Evolutionary conservation across 2,113 vertebrate species (phyloP), one percentile per base, ranked within the genome.

Genomic region (Phalacrocorax brasilianus): DNA sequence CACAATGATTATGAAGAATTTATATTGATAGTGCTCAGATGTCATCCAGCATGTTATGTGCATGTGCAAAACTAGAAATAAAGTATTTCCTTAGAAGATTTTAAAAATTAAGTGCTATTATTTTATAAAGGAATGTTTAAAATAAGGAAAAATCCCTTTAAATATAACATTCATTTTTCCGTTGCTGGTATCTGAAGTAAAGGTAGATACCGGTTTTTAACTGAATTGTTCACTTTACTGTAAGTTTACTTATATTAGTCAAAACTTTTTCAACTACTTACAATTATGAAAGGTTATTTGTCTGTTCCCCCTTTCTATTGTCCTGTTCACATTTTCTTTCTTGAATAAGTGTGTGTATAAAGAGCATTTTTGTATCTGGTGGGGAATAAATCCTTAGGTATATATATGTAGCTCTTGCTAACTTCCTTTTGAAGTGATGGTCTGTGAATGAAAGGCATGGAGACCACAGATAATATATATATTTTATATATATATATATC

Each of bases 401-500:
- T 17, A 2, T 8, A 0, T 14, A 4, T 16, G 17, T 50, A 32
- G 32, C 30, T 70, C 32, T 75, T 19, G 2, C 26, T 42, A 23
- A 32, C 35, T 52, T 55, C 28, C n/a, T 45, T 91, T 72, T 59
- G 33, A 32, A 85, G 15, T 6, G 10, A 6, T 73, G 17, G 15
- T 19, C 33, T 59, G 20, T 45, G 19, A 82, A 42, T 40, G 33
- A 55, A 47, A 81, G 38, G 11, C 28, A 30, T 11, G 12, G 27
- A 71, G 27, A 63, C 40, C 62, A 24, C 14, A 22, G 26, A 3
- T 50, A 0, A 10, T 20, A 7, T 30, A 14, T 33, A 2, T 50
- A 0, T 22, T 38, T 38, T 30, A 0, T 26, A 10, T 20, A 7
- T 30, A 14, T 33, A 2, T 50, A 0, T 22, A n/a, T 52, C n/a